phyloP scores from a whole-genome alignment of 2,888 invertebrate species.

The Cosmopolites sordidus region DNA sequence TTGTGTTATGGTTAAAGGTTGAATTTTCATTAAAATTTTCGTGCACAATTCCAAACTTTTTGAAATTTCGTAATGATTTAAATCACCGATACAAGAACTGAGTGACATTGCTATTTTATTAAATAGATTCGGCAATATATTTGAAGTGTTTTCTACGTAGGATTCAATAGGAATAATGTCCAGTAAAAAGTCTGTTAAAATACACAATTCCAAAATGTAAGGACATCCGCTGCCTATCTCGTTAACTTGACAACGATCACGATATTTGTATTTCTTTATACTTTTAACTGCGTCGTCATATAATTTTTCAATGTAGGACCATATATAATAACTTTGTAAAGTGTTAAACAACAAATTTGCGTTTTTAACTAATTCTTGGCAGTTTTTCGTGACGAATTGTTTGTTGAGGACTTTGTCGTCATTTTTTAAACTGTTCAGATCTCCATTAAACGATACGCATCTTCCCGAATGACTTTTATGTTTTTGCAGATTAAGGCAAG shows the following conservation, averaged over 20 bases:
- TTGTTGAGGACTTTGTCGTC: slow-evolving; percentile 40
- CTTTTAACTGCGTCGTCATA: slow-evolving; percentile 51
- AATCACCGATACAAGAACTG: slow-evolving; percentile 53
- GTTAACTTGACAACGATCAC: slow-evolving; percentile 43
- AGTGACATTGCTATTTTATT: slow-evolving; percentile 61
- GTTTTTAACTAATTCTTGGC: slow-evolving; percentile 72
- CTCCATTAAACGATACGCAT: slow-evolving; percentile 47
- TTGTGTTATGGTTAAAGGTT: slow-evolving; percentile 55
- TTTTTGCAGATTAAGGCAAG: slow-evolving; percentile 50
- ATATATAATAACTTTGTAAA: slow-evolving; percentile 79
- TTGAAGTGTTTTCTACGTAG: slow-evolving; percentile 70
- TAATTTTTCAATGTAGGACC: slow-evolving; percentile 70
- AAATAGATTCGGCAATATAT: slow-evolving; percentile 73
- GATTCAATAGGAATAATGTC: slow-evolving; percentile 73
- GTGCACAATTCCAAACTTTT: slow-evolving; percentile 64
- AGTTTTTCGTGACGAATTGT: slow-evolving; percentile 47
- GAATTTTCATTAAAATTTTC: slow-evolving; percentile 70
- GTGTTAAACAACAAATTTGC: slow-evolving; percentile 80
- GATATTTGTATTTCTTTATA: slow-evolving; percentile 38
- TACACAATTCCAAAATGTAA: slow-evolving; percentile 64
- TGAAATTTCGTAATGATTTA: slow-evolving; percentile 61
- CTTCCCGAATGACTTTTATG: slow-evolving; percentile 40
- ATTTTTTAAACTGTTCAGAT: slow-evolving; percentile 43
- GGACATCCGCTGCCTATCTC: slow-evolving; percentile 63
- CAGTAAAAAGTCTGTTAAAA: slow-evolving; percentile 68